Percentiles rank a stretch among this genome's conserved stretches.
These are phyloP conservation scores for Sclerodermus sp. DNA, from an alignment of 2,888 invertebrate species.

Conservation along the genomic window DNA sequence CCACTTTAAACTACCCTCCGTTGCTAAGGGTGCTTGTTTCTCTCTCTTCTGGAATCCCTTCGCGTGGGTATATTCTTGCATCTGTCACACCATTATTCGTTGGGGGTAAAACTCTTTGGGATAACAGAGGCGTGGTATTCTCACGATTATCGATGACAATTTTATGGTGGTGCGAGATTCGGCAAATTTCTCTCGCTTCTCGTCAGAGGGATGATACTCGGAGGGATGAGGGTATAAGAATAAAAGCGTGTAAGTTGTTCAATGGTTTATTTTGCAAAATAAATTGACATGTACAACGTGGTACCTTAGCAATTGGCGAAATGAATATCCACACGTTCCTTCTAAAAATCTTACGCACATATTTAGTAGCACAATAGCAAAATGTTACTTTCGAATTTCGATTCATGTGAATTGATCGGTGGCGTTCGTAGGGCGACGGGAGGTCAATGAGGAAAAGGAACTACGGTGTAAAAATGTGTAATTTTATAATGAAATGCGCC, in stretches of 20 bases:
- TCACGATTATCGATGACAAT: too few species aligned
- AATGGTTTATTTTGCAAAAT: slow-evolving; percentile 54
- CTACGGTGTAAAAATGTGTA: too few species aligned
- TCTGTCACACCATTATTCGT: too few species aligned
- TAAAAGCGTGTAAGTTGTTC: slow-evolving; percentile 16
- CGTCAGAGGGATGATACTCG: too few species aligned
- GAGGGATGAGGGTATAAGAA: too few species aligned
- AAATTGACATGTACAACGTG: slow-evolving; percentile 54
- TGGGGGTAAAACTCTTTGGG: too few species aligned
- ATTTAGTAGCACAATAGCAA: slow-evolving; percentile 31
- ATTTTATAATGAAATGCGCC: too few species aligned
- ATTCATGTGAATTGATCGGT: slow-evolving; percentile 26
- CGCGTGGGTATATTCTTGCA: too few species aligned
- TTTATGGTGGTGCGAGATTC: too few species aligned
- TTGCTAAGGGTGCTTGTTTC: neutral
- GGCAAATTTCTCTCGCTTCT: too few species aligned
- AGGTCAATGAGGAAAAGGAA: slow-evolving; percentile 3
- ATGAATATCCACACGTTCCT: slow-evolving; percentile 38
- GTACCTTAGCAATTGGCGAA: slow-evolving; percentile 43
- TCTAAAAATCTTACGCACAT: slow-evolving; percentile 20
- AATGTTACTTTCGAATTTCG: slow-evolving; percentile 38
- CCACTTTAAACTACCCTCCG: slow-evolving; percentile 1
- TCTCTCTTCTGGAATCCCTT: too few species aligned
- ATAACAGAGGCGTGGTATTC: too few species aligned
- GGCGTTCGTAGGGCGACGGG: neutral